These are phyloP conservation scores for Gnatocerus cornutus DNA, from an alignment of 2,888 invertebrate species.

Conservation along the genomic window DNA sequence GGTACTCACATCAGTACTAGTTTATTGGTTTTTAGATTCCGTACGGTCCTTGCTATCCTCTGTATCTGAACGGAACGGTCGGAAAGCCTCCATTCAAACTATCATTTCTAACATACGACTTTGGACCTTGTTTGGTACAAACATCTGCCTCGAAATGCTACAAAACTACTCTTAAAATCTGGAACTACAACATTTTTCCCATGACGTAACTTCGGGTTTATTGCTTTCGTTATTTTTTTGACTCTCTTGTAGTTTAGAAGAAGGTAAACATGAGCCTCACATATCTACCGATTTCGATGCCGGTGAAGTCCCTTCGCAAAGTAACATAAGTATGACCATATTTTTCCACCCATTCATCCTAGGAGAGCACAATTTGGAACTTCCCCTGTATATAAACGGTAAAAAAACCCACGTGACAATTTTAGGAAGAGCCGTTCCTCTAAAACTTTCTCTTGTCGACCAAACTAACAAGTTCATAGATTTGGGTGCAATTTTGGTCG, in stretches of 20 bases:
- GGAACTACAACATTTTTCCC: conserved; percentile 65
- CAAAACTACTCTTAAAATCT: conserved; percentile 66
- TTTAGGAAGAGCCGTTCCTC: conserved; percentile 74
- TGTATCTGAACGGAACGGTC: conserved; percentile 76
- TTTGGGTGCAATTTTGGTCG: conserved; percentile 69
- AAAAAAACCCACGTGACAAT: conserved; percentile 73
- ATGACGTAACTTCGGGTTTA: conserved; percentile 67
- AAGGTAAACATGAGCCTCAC: conserved; percentile 71
- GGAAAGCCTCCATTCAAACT: conserved; percentile 76
- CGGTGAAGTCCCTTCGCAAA: conserved; percentile 70
- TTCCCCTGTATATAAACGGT: conserved; percentile 75
- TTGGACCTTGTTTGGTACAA: conserved; percentile 79
- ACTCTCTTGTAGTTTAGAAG: conserved; percentile 74
- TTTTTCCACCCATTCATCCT: conserved; percentile 75
- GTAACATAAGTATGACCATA: conserved; percentile 72
- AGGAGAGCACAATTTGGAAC: conserved; percentile 72
- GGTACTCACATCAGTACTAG: neutral
- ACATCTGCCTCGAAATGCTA: conserved; percentile 72
- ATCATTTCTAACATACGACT: conserved; percentile 77
- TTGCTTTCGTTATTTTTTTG: too few relatives aligned
- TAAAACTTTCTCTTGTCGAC: conserved; percentile 67
- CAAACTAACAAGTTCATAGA: conserved; percentile 68
- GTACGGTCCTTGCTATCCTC: conserved; percentile 78
- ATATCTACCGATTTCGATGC: conserved; percentile 72
- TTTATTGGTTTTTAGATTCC: conserved; percentile 72